Percentiles rank a stretch among this genome's conserved stretches.
These are phyloP conservation scores for Protaetia brevitarsis DNA, from an alignment of 1,140 invertebrate species.

Conservation along the genomic window DNA sequence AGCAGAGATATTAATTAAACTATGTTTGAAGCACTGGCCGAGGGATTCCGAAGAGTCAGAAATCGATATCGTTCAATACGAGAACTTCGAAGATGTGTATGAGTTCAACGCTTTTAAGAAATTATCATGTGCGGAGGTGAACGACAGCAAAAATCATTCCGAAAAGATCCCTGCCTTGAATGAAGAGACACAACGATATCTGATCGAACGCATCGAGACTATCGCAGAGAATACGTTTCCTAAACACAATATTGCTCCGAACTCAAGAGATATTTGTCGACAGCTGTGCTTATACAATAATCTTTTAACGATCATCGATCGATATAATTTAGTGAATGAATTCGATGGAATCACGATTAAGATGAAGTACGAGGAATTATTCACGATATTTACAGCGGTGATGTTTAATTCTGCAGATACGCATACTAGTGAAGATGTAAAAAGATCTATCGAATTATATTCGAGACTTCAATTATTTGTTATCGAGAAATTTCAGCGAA, in stretches of 20 bases:
- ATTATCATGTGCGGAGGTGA: background rate
- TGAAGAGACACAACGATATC: background rate
- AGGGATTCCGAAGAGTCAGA: background rate
- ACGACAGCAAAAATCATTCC: background rate
- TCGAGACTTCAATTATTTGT: background rate
- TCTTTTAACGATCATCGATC: background rate
- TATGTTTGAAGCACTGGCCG: constrained; percentile 42
- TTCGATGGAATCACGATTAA: background rate
- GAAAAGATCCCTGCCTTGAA: background rate
- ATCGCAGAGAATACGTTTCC: background rate
- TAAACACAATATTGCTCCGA: background rate
- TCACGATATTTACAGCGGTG: background rate
- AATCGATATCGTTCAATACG: background rate
- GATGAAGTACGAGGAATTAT: background rate
- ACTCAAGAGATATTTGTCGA: background rate
- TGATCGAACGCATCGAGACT: background rate
- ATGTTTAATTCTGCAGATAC: background rate
- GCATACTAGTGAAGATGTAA: background rate
- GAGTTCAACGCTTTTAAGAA: constrained; percentile 32
- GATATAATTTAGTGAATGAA: background rate
- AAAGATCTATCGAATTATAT: constrained; percentile 11
- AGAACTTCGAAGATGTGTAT: constrained; percentile 33
- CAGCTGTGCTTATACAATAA: background rate
- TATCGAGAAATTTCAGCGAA: too few species aligned
- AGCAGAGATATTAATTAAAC: constrained; percentile 36